Evolutionary conservation across 64 coral and sea anemone genomes (phyloP).

Genomic region (Montipora sp.): DNA sequence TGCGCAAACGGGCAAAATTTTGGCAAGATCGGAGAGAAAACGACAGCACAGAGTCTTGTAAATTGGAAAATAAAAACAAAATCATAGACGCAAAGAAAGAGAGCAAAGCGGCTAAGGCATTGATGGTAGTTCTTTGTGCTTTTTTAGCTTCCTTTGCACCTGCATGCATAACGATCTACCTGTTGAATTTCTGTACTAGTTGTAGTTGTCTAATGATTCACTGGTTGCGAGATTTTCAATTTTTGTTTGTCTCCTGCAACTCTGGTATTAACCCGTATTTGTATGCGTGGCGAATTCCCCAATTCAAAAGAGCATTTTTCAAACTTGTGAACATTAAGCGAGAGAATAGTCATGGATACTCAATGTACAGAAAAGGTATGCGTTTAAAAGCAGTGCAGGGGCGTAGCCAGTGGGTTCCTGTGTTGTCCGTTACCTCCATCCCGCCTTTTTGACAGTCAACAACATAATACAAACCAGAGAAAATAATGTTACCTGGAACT

Average conservation of each 20-base stretch:
- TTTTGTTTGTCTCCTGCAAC: slow-evolving; percentile 64
- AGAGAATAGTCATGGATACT: not conserved
- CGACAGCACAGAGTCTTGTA: not conserved
- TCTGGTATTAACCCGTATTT: slow-evolving; percentile 79
- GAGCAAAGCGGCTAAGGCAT: slow-evolving; percentile 48
- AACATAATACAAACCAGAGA: no score
- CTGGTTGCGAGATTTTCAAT: slow-evolving; percentile 79
- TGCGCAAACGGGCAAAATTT: slow-evolving; percentile 37
- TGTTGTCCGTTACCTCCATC: no score
- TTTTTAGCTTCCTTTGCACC: slow-evolving; percentile 71
- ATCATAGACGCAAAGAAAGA: slow-evolving; percentile 40
- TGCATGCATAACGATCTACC: slow-evolving; percentile 76
- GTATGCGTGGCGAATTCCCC: slow-evolving; percentile 78
- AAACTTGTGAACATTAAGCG: not conserved
- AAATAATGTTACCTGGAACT: no score
- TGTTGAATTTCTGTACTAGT: slow-evolving; percentile 69
- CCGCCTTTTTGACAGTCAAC: no score
- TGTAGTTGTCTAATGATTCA: slow-evolving; percentile 70
- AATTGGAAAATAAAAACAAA: slow-evolving; percentile 32
- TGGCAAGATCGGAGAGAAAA: not conserved
- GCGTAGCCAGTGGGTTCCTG: no score
- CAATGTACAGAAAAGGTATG: not conserved
- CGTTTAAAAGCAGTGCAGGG: not conserved
- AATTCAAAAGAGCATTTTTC: slow-evolving; percentile 74
- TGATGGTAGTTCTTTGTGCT: slow-evolving; percentile 66